phyloP scores from a whole-genome alignment of 2,888 invertebrate genomes.

The Helobdella robusta region DNA sequence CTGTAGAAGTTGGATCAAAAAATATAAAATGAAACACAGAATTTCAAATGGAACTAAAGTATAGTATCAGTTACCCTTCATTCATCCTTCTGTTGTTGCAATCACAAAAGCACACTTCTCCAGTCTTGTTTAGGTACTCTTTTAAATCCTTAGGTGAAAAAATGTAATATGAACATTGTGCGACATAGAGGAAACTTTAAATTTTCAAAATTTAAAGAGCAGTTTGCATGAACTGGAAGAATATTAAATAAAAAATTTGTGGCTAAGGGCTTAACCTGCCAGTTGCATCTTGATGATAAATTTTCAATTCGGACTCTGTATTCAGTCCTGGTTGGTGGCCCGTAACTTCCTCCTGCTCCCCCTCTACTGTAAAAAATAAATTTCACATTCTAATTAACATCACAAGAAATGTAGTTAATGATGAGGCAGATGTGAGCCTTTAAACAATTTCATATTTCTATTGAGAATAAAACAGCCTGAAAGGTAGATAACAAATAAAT shows the following conservation, averaged over 20 bases:
- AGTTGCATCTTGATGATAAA: constrained; percentile 90
- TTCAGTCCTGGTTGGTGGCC: constrained; percentile 91
- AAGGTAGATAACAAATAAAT: not conserved
- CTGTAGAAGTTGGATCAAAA: not conserved
- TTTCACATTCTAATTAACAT: not conserved
- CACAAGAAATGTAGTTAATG: no score
- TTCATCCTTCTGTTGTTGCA: constrained; percentile 24
- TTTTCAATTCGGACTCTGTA: constrained; percentile 90
- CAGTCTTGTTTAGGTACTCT: constrained; percentile 19
- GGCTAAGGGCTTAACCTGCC: constrained; percentile 58
- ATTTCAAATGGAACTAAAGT: not conserved
- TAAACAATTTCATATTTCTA: not conserved
- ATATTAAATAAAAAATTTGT: constrained; percentile 4
- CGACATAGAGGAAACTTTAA: not conserved
- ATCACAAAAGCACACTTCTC: constrained; percentile 22
- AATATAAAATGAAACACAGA: not conserved
- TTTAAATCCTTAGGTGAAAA: constrained; percentile 55
- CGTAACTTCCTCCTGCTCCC: constrained; percentile 61
- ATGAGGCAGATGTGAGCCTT: no score
- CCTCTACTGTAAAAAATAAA: not conserved
- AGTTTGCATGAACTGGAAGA: not conserved
- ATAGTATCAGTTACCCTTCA: constrained; percentile 13
- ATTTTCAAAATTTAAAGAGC: not conserved
- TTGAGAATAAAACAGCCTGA: not conserved
- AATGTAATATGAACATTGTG: not conserved